These are phyloP conservation scores for Genyomyrus donnyi DNA, from an alignment of 2,113 vertebrate genomes.

Conservation along the genomic window DNA sequence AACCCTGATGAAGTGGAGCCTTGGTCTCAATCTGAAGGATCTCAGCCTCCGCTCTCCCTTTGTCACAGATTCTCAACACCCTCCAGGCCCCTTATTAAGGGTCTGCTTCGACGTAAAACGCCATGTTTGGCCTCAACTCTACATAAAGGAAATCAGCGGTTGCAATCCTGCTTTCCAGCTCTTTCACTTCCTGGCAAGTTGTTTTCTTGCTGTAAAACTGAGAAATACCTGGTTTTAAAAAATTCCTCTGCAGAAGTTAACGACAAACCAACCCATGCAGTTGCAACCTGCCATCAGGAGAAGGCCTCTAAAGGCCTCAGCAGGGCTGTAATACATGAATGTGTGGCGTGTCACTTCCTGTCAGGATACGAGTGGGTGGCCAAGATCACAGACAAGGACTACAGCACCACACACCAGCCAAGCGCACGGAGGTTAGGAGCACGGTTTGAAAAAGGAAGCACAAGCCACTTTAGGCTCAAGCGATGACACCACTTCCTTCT, in stretches of 20 bases:
- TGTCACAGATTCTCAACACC: not conserved
- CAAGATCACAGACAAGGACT: not conserved
- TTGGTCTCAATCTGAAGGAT: not conserved
- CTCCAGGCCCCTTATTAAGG: not conserved
- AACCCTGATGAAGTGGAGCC: not conserved
- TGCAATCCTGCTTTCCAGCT: not conserved
- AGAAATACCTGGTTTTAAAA: not conserved
- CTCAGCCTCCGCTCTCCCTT: not conserved
- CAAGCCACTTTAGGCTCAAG: constrained; percentile 25
- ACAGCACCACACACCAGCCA: constrained; percentile 56
- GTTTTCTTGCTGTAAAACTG: not conserved
- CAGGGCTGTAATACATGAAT: not conserved
- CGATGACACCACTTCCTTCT: not conserved
- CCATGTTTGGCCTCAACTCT: not conserved
- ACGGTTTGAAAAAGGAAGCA: constrained; percentile 28
- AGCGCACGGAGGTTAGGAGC: constrained; percentile 38
- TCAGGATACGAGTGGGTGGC: not conserved
- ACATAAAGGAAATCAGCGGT: not conserved
- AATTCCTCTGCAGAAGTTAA: not conserved
- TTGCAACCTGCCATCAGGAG: not conserved
- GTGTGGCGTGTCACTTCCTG: not conserved
- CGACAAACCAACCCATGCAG: not conserved
- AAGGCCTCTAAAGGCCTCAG: not conserved
- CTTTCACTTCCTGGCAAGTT: not conserved
- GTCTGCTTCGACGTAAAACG: not conserved